Conservation (phyloP, 2,888 invertebrate species). For the Rhagophthalmus giganteus region DNA sequence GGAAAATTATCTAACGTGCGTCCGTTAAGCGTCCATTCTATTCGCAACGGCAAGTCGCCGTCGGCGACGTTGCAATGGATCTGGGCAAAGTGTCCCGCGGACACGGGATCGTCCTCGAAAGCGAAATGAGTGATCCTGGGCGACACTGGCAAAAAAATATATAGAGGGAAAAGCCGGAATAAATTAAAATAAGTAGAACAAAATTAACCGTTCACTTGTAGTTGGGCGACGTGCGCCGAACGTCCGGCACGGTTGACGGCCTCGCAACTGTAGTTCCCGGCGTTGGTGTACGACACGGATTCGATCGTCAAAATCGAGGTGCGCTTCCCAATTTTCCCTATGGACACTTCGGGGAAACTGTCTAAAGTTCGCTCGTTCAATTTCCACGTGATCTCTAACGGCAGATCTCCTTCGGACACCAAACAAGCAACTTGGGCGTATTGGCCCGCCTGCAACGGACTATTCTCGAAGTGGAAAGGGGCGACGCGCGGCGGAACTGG, state of each 20-base stretch:
- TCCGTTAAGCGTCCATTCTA: constrained; percentile 63
- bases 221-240: constrained; percentile 55
- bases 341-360: constrained; percentile 47
- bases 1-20: constrained; percentile 44
- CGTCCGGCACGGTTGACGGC: constrained; percentile 59
- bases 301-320: constrained; percentile 66
- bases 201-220: constrained; percentile 62
- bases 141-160: constrained; percentile 64
- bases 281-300: constrained; percentile 58
- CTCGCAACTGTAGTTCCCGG: constrained; percentile 61
- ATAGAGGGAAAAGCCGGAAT: background rate
- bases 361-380: constrained; percentile 63
- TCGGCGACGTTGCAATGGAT: constrained; percentile 67
- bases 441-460: constrained; percentile 63
- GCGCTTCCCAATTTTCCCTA: constrained; percentile 65
- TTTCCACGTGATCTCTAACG: constrained; percentile 71
- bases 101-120: constrained; percentile 72
- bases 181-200: constrained; percentile 11
- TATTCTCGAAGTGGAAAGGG: background rate
- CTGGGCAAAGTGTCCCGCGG: constrained; percentile 48
- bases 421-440: constrained; percentile 67
- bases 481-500: background rate
- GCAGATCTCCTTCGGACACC: constrained; percentile 71
- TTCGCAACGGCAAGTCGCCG: constrained; percentile 71
- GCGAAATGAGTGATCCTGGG: constrained; percentile 78